Conservation (phyloP, 1,140 invertebrate genomes). For the Halesus radiatus region DNA sequence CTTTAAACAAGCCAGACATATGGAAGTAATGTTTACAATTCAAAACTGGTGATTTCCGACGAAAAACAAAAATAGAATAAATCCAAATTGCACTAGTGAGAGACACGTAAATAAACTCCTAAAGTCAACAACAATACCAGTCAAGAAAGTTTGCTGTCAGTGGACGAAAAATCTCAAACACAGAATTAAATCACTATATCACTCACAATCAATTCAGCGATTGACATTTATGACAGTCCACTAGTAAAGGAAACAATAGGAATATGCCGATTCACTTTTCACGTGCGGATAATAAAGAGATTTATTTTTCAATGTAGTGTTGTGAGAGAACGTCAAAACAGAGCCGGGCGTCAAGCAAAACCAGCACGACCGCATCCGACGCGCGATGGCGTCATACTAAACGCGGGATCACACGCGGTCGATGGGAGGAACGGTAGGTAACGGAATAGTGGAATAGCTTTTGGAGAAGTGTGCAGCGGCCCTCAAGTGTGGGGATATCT, state of each 20-base stretch:
- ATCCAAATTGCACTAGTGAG: conserved; percentile 15
- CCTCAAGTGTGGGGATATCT: conserved; percentile 34
- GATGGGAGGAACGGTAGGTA: conserved; percentile 43
- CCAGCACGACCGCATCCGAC: conserved; percentile 33
- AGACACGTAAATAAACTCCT: conserved; percentile 18
- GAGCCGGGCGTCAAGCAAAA: background rate
- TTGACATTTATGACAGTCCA: background rate
- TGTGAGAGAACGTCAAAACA: conserved; percentile 8
- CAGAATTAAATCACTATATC: conserved; percentile 30
- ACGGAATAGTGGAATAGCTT: conserved; percentile 37
- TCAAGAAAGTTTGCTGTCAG: conserved; percentile 36
- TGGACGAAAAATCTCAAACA: conserved; percentile 33
- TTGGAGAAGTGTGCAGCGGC: conserved; percentile 22
- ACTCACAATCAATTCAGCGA: conserved; percentile 20
- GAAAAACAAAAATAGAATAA: conserved; percentile 5
- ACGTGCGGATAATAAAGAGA: conserved; percentile 20
- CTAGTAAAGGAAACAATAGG: background rate
- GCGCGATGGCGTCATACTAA: conserved; percentile 50
- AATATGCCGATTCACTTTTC: conserved; percentile 15
- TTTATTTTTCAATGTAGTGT: conserved; percentile 25
- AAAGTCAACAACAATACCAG: conserved; percentile 26
- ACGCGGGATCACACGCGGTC: conserved; percentile 42
- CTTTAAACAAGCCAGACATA: background rate
- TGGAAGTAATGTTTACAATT: conserved; percentile 29
- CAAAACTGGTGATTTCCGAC: background rate